Base-by-base conservation (phyloP, 37 sponge, comb jelly and placozoan genomes). In the Geodia barretti region DNA sequence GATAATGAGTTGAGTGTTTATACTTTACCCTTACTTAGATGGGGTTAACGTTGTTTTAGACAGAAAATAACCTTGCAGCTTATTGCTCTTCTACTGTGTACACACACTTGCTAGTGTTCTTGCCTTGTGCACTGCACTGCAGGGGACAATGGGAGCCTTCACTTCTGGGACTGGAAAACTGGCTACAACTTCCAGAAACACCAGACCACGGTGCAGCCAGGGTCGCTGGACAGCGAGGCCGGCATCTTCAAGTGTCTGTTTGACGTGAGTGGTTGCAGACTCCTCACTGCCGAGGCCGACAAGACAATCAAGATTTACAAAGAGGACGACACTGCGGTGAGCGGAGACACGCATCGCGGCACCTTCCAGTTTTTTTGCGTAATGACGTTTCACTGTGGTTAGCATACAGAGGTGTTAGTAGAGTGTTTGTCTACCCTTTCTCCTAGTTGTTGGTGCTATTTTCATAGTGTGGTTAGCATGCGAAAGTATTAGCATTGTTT, bases 101-200 rank as follows among this genome's bases (percentile, higher is more conserved):
- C n/a, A n/a, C n/a, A n/a, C 14, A 14, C 40, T 8, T 24, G 19
- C 41, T 35, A 36, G 20, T 35, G 17, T 40, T 39, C 21, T 72
- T 11, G 39, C 42, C 20, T 9, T 34, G 29, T 32, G 41, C 11
- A 9, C 30, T 36, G 39, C 26, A 41, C 26, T 59, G 17, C 60
- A 90, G 98, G 91, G 38, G 99, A 98, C 62, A 98, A 98, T 79
- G 99, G 99, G 3, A 89, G 93, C 34, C 64, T 98, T 37, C 83
- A 88, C 73, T 94, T 98, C 89, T 98, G 99, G 99, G 99, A 98
- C 78, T 98, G 97, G 97, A 87, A 84, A 64, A 94, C 93, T 34
- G 99, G 99, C 4, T 92, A 96, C 81, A 94, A 94, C 80, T 98
- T 98, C 82, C 99, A 98, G 80, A 85, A 95, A 71, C 68, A 92